A percentile compares a stretch with the other conserved stretches of the same genome.
Evolutionary conservation across 2,797 vertebrate species (phyloP).

Genomic region (Semotilus atromaculatus): DNA sequence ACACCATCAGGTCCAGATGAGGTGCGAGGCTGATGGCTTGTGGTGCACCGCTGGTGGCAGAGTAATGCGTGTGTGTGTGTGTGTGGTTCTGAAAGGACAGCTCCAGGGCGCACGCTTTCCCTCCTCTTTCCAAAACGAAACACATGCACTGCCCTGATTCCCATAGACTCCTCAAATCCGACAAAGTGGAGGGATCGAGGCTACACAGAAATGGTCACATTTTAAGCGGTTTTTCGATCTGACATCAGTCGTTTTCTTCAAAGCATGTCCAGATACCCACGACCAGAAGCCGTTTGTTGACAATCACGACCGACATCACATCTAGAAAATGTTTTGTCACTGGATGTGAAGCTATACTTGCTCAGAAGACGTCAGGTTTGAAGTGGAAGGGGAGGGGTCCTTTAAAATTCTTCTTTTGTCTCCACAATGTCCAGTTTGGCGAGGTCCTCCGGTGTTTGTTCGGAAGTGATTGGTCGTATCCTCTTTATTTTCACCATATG

Average conservation of each 20-base stretch:
- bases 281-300: not conserved
- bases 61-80: not conserved
- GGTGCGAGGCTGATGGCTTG: conserved; percentile 1
- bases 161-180: conserved; percentile 35
- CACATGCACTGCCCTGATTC: conserved; percentile 45
- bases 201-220: conserved; percentile 46
- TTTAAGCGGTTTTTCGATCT: conserved; percentile 26
- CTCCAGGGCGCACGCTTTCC: conserved; percentile 39
- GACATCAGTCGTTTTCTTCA: conserved; percentile 16
- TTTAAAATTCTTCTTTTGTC: conserved; percentile 28
- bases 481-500: not conserved
- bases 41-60: not conserved
- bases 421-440: not conserved
- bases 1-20: conserved; percentile 19
- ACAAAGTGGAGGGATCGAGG: conserved; percentile 24
- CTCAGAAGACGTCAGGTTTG: conserved; percentile 9
- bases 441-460: not conserved
- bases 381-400: conserved; percentile 17
- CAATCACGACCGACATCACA: conserved; percentile 20
- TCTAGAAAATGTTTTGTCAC: not conserved
- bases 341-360: not conserved
- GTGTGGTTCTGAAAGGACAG: conserved; percentile 57
- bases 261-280: not conserved
- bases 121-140: conserved; percentile 39
- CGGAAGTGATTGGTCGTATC: not conserved